Conservation (phyloP, 92 coral and sea anemone genomes). For the Muricea muricata region DNA sequence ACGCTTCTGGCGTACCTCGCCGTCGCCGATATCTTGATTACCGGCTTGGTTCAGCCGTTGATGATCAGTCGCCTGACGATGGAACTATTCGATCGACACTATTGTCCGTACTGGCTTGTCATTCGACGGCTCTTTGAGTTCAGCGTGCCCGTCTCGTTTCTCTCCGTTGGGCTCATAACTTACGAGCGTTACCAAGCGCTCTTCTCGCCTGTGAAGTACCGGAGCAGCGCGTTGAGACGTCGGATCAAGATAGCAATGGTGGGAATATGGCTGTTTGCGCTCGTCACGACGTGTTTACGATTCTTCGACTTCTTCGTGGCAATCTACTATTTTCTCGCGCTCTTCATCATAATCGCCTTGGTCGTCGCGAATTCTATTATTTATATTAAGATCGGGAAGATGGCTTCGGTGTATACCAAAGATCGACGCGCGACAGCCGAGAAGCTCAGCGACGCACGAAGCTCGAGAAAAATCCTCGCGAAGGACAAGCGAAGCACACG, state of each 20-base stretch:
- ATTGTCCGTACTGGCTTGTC: constrained; percentile 6
- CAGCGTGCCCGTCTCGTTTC: constrained; percentile 39
- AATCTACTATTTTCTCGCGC: constrained; percentile 11
- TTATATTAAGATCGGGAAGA: constrained; percentile 28
- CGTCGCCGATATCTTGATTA: constrained; percentile 3
- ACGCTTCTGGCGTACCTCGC: constrained; percentile 27
- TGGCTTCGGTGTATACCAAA: constrained; percentile 16
- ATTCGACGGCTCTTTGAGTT: constrained; percentile 37
- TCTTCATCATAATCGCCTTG: constrained; percentile 19
- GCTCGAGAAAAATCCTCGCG: constrained; percentile 12
- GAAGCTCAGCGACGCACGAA: background rate
- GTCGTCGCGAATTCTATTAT: constrained; percentile 15
- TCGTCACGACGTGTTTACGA: constrained; percentile 25
- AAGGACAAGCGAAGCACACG: constrained; percentile 28
- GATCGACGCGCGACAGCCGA: background rate
- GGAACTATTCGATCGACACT: constrained; percentile 29
- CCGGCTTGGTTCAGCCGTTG: constrained; percentile 34
- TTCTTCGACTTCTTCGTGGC: constrained; percentile 1
- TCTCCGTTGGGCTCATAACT: constrained; percentile 24
- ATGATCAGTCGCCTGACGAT: constrained; percentile 17
- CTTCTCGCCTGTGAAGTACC: constrained; percentile 18
- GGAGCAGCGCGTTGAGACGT: constrained; percentile 1
- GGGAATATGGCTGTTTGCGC: constrained; percentile 16
- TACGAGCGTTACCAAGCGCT: constrained; percentile 44
- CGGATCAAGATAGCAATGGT: constrained; percentile 25